These are phyloP conservation scores for Geodia barretti DNA, from an alignment of 37 sponge, comb jelly and placozoan genomes.

Conservation along the genomic window DNA sequence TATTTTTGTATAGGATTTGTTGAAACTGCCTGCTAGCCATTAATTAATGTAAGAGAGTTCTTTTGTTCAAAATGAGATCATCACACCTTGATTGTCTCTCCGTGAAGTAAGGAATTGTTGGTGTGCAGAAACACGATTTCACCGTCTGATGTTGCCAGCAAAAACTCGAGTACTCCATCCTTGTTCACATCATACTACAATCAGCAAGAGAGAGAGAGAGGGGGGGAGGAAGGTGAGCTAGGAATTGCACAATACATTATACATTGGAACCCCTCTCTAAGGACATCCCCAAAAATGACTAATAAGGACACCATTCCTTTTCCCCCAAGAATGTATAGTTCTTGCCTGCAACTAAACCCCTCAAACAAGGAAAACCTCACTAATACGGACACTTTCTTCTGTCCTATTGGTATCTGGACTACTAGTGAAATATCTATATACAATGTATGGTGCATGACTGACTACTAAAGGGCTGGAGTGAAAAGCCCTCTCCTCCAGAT, in stretches of 20 bases:
- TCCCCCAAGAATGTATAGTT: too few relatives aligned
- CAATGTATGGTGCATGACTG: too few relatives aligned
- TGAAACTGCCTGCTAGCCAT: background rate
- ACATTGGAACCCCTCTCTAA: too few relatives aligned
- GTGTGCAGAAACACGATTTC: constrained; percentile 63
- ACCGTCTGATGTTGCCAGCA: constrained; percentile 68
- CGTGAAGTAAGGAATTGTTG: constrained; percentile 52
- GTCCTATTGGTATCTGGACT: background rate
- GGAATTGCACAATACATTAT: background rate
- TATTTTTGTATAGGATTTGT: too few relatives aligned
- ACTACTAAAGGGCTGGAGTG: constrained; percentile 64
- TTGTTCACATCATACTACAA: constrained; percentile 72
- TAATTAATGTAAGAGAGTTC: background rate
- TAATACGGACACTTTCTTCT: background rate
- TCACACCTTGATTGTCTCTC: constrained; percentile 73
- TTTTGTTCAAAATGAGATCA: too few relatives aligned
- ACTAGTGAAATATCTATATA: too few relatives aligned
- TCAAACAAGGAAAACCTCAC: too few relatives aligned
- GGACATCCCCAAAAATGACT: background rate
- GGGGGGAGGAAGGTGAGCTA: background rate
- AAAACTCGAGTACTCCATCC: constrained; percentile 66
- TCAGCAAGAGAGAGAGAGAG: constrained; percentile 48
- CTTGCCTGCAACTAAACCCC: background rate
- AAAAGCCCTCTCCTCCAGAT: constrained; percentile 64
- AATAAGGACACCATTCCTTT: too few relatives aligned